Percentiles rank a stretch among this genome's conserved stretches.
Conservation (phyloP, 2,888 invertebrate species). For the Tinea trinotella region DNA sequence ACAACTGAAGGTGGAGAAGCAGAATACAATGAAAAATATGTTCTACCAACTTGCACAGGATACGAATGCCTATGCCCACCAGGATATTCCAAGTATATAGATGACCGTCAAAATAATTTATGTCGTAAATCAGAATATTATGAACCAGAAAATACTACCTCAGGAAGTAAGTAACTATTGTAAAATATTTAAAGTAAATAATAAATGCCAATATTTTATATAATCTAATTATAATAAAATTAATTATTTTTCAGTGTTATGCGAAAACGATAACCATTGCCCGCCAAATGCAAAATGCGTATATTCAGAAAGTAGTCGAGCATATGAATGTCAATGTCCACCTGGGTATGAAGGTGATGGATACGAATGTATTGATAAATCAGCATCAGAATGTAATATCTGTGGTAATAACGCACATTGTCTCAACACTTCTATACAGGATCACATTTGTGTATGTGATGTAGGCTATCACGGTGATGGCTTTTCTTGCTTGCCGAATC, state of each 20-base stretch:
- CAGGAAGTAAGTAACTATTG: constrained; percentile 13
- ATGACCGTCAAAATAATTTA: constrained; percentile 44
- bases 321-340: constrained; percentile 82
- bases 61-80: constrained; percentile 45
- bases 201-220: neutral
- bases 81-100: constrained; percentile 37
- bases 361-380: constrained; percentile 75
- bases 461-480: constrained; percentile 89
- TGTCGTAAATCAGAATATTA: constrained; percentile 29
- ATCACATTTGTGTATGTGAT: constrained; percentile 83
- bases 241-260: constrained; percentile 71
- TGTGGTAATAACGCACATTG: constrained; percentile 86
- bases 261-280: constrained; percentile 84
- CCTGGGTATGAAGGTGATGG: constrained; percentile 91
- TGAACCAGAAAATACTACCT: neutral
- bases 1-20: constrained; percentile 31
- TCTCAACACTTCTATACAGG: constrained; percentile 75
- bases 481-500: constrained; percentile 77
- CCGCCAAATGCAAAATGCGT: constrained; percentile 86
- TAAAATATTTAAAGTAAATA: neutral
- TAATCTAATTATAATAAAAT: neutral
- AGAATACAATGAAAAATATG: constrained; percentile 47
- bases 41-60: constrained; percentile 44
- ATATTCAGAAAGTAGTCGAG: constrained; percentile 65
- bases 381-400: constrained; percentile 55